phyloP scores from a whole-genome alignment of 2,888 invertebrate species.

The Papilio demoleus region DNA sequence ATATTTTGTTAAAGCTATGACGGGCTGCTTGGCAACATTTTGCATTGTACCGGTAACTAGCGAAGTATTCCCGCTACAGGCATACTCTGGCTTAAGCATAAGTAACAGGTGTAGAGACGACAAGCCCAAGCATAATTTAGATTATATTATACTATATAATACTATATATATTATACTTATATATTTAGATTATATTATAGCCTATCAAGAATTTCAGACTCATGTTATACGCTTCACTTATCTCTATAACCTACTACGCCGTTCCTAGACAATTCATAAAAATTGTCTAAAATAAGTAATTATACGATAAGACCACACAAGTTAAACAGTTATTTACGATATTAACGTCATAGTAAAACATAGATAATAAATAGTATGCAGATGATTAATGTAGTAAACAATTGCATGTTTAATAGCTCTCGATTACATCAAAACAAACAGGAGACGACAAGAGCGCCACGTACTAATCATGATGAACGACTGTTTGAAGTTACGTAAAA shows the following conservation, averaged over 20 bases:
- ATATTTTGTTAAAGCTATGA: no score
- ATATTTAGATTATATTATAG: no score
- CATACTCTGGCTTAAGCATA: no score
- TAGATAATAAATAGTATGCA: constrained; percentile 28
- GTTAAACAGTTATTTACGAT: neutral
- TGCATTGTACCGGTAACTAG: no score
- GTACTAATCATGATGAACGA: constrained; percentile 55
- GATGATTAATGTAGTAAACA: constrained; percentile 41
- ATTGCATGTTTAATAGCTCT: constrained; percentile 42
- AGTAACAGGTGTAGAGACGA: no score
- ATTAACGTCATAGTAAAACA: constrained; percentile 30
- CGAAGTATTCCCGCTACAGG: no score
- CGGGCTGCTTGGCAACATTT: no score
- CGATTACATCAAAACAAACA: constrained; percentile 50
- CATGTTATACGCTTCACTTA: neutral
- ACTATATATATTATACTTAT: no score
- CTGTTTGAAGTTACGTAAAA: constrained; percentile 60
- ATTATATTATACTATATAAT: no score
- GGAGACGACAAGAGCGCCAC: constrained; percentile 46
- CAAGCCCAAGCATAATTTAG: no score
- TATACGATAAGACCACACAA: constrained; percentile 2
- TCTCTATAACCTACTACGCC: neutral
- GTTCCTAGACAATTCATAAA: neutral
- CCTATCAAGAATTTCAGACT: neutral
- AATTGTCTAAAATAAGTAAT: constrained; percentile 12